Base-by-base conservation (phyloP, 2,888 invertebrate genomes). In the Volucella bombylans region DNA sequence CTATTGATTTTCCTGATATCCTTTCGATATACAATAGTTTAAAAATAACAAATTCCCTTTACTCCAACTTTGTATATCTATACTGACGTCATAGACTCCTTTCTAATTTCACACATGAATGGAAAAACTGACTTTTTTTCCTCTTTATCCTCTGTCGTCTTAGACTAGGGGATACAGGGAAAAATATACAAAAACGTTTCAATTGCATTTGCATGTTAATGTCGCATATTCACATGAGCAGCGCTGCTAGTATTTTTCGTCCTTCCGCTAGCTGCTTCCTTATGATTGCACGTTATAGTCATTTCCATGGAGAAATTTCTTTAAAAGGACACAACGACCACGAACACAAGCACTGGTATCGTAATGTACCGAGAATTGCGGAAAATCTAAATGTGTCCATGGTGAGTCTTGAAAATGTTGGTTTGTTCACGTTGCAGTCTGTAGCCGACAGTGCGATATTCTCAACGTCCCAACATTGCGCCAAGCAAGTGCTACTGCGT, bases 141-240 rank as follows among this genome's bases (percentile, higher is more conserved):
- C 38, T 15, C 12, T 11, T 12, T 39, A 10, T 9, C n/a, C 8
- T n/a, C 4, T 8, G n/a, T 12, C 23, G 10, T 18, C 39, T 9
- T 59, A 18, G 9, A 59, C 14, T 43, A 15, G 43, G 4, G 12
- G 10, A 68, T 52, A 10, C 2, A 15, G 11, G 52, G 23, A 1
- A 54, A 45, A 38, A 18, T 23, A 41, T 43, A 14, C 14, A n/a
- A 59, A 64, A 47, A 62, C 10, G 15, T 59, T 74, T 59, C 64
- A 79, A 71, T 79, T 79, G 69, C 41, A 71, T 47, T 69, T 65
- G 64, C 82, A 79, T 79, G 79, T 74, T 79, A 50, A 61, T 69
- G 69, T 83, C 73, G 82, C 82, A 83, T 83, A 79, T 69, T 55
- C 41, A 50, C 39, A 54, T 67, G 50, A 12, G 45, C 72, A 72